These are phyloP conservation scores for Eleutherodactylus coqui DNA, from an alignment of 2,797 vertebrate species.

Conservation along the genomic window DNA sequence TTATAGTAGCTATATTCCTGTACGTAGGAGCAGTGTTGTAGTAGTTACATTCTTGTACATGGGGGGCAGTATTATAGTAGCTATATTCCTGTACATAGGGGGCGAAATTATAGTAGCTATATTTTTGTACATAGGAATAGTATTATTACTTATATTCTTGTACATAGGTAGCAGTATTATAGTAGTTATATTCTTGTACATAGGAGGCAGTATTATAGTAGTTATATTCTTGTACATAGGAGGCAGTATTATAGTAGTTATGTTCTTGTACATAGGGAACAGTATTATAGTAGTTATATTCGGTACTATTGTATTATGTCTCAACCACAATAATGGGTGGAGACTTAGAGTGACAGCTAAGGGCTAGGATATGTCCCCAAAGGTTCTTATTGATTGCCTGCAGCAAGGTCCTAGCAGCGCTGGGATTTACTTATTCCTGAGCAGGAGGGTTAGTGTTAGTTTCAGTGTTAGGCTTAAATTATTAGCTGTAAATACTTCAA, in stretches of 20 bases:
- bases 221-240: constrained; percentile 1
- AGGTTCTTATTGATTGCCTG: no score
- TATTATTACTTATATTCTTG: constrained; percentile 7
- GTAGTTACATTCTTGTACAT: constrained; percentile 2
- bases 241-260: not conserved
- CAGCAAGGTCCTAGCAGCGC: no score
- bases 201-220: not conserved
- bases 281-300: not conserved
- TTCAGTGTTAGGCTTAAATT: no score
- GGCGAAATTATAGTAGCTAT: constrained; percentile 12
- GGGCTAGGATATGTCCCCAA: no score
- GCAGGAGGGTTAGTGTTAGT: no score
- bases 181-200: constrained; percentile 8
- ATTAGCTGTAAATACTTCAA: no score
- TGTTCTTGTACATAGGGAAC: not conserved
- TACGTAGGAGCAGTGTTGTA: not conserved
- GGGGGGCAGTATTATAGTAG: constrained; percentile 1
- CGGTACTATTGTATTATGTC: no score
- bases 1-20: not conserved
- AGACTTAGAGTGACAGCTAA: no score
- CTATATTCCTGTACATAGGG: not conserved
- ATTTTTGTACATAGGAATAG: not conserved
- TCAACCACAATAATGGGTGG: no score
- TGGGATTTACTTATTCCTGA: no score
- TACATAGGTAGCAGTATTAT: not conserved